Conservation (phyloP, 2,888 invertebrate genomes). For the Dermolepida albohirtum region DNA sequence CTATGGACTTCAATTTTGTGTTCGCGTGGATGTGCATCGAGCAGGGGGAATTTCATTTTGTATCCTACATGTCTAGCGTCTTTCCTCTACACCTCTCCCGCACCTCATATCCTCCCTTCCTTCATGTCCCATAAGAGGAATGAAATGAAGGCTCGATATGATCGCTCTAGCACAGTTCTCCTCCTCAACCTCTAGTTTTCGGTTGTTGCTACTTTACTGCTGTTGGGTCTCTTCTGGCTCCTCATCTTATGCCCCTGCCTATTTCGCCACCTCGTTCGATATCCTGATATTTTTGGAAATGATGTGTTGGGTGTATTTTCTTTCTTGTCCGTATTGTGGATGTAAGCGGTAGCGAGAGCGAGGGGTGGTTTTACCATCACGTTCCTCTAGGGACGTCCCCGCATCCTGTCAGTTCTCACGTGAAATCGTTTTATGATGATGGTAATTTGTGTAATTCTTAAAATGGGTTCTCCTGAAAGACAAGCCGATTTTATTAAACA, state of each 20-base stretch:
- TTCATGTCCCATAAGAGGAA: slow-evolving; percentile 58
- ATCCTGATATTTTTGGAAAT: slow-evolving; percentile 48
- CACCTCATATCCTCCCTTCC: slow-evolving; percentile 45
- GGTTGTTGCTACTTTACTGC: slow-evolving; percentile 47
- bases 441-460: slow-evolving; percentile 36
- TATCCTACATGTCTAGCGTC: slow-evolving; percentile 60
- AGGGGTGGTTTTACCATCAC: slow-evolving; percentile 32
- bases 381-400: slow-evolving; percentile 47
- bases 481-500: slow-evolving; percentile 22
- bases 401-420: slow-evolving; percentile 46
- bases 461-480: slow-evolving; percentile 23
- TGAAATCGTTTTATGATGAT: slow-evolving; percentile 46
- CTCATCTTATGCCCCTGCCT: slow-evolving; percentile 49
- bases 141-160: slow-evolving; percentile 61
- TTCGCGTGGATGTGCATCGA: slow-evolving; percentile 58
- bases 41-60: slow-evolving; percentile 63
- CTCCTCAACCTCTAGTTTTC: slow-evolving; percentile 27
- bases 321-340: slow-evolving; percentile 44
- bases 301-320: slow-evolving; percentile 50
- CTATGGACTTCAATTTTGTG: slow-evolving; percentile 62
- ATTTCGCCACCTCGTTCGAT: slow-evolving; percentile 49
- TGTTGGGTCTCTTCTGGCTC: slow-evolving; percentile 41
- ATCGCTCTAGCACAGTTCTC: slow-evolving; percentile 49
- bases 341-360: slow-evolving; percentile 38
- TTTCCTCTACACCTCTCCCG: slow-evolving; percentile 43